Percentiles rank a stretch among this genome's conserved stretches.
These are phyloP conservation scores for Papio anubis DNA, from an alignment of 2,113 vertebrate genomes.

Conservation along the genomic window DNA sequence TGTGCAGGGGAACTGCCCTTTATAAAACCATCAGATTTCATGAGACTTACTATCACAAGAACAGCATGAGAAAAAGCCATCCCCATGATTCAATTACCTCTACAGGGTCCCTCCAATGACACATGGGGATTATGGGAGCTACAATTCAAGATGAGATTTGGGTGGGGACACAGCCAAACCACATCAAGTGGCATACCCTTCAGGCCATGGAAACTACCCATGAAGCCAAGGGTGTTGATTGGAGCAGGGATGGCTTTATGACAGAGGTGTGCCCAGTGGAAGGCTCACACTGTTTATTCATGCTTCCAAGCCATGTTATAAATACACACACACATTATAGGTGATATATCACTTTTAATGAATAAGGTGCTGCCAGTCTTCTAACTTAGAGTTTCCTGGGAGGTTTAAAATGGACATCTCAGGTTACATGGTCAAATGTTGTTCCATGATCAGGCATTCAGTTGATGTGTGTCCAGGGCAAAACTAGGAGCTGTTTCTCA, in stretches of 20 bases:
- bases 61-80: too few relatives aligned
- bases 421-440: neutral
- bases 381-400: neutral
- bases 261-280: neutral
- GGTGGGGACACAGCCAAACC: too few relatives aligned
- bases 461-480: neutral
- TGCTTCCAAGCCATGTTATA: neutral
- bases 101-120: too few relatives aligned
- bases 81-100: too few relatives aligned
- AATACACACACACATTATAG: too few relatives aligned
- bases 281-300: neutral
- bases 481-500: neutral
- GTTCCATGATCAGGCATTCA: neutral
- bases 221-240: neutral
- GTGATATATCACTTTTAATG: neutral
- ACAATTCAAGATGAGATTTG: too few relatives aligned
- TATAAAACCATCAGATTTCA: too few relatives aligned
- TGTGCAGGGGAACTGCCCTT: too few relatives aligned
- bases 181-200: neutral
- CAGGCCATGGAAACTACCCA: neutral
- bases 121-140: too few relatives aligned
- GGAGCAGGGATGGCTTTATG: neutral
- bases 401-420: neutral
- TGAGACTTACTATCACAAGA: too few relatives aligned
- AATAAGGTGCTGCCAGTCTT: neutral